Base-by-base conservation (phyloP, 2,888 invertebrate species). In the Meiosimyza platycephala region DNA sequence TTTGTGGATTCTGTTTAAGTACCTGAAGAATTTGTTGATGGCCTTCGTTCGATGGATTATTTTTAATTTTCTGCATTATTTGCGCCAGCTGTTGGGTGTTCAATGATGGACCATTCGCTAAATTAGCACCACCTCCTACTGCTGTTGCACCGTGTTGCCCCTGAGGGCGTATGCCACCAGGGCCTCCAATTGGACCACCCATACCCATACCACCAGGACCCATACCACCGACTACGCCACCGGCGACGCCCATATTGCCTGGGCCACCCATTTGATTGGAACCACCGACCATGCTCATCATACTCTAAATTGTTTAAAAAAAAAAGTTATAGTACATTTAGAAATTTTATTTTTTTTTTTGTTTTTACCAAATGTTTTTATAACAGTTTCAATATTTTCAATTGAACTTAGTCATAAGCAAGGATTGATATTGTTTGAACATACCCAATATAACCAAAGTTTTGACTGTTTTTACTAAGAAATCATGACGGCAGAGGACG, bases 1-100 rank as follows among this genome's bases (percentile, higher is more conserved):
- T 90, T 81, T 95, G 95, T 55, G 98, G 98, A 88, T 97, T 96
- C 77, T 94, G 93, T 88, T 97, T 97, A 77, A 98, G 91, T 83
- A 98, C 96, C 82, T 93, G 92, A 76, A 97, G 89, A 75, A 95
- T 92, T 88, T 95, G 94, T 84, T 94, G 94, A 84, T 98, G 97
- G 85, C 98, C 97, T 84, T 97, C 96, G 78, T 94, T 94, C 65
- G 95, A 94, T 80, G 93, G 93, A 69, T 97, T 97, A 80, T 95
- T 95, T 80, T 95, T 92, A 69, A 99, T 90, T 74, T 96, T 96
- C 81, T 93, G 93, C 92, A 98, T 93, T 28, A 98, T 91, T 86
- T 96, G 93, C 80, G 94, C 94, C 71, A 95, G 88, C 75, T 94
- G 94, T 80, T 93, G 91, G 78, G 90, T 85, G 75, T 87, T 86